phyloP scores from a whole-genome alignment of 2,797 vertebrate genomes.

The Picus viridis region DNA sequence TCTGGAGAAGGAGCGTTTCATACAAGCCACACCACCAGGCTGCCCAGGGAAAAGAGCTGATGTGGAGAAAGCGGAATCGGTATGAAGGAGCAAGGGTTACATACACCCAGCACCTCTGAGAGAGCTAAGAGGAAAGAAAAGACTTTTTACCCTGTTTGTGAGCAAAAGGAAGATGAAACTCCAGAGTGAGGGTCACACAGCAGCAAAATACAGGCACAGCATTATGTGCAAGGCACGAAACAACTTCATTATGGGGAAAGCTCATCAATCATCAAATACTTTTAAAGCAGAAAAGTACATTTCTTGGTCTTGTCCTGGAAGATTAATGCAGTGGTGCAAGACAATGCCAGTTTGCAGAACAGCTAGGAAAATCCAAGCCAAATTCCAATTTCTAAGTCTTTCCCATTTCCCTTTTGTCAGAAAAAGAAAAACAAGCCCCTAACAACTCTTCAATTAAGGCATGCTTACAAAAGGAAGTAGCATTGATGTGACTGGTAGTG shows the following conservation, averaged over 20 bases:
- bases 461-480: neutral
- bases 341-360: neutral
- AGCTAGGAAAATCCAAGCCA: neutral
- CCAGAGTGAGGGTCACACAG: neutral
- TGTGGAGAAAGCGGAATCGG: neutral
- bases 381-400: neutral
- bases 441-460: neutral
- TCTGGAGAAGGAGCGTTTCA: neutral
- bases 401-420: neutral
- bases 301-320: neutral
- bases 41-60: neutral
- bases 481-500: neutral
- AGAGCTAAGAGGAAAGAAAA: neutral
- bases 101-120: neutral
- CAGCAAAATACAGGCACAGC: neutral
- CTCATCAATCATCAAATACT: neutral
- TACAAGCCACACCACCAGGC: neutral
- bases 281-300: neutral
- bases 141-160: neutral
- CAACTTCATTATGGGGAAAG: neutral
- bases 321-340: constrained; percentile 9
- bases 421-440: neutral
- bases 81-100: neutral
- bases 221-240: neutral
- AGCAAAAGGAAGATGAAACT: neutral